A percentile compares a stretch with the other conserved stretches of the same genome.
phyloP scores from a whole-genome alignment of 2,888 invertebrate species.

The Ophion ellenae region DNA sequence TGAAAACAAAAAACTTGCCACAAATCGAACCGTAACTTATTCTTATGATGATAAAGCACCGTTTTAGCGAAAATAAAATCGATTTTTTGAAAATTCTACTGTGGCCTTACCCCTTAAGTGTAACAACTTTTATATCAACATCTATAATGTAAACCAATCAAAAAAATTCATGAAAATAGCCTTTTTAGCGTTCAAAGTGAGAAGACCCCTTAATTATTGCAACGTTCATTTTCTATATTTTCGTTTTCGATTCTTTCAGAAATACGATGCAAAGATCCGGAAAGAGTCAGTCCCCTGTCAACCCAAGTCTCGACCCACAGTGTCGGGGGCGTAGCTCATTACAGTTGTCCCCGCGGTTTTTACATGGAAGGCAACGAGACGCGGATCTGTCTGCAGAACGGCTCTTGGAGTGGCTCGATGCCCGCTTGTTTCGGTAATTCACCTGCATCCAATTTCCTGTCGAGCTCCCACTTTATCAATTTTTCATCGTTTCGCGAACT shows the following conservation, averaged over 20 bases:
- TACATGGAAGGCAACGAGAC: slow-evolving; percentile 92
- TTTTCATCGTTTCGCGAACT: no score
- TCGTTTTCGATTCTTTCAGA: slow-evolving; percentile 83
- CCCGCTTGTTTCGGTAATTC: slow-evolving; percentile 91
- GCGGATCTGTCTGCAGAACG: slow-evolving; percentile 90
- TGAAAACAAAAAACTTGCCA: no score
- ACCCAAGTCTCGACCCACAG: slow-evolving; percentile 87
- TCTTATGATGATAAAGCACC: no score
- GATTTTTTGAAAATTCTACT: no score
- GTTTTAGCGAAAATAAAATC: no score
- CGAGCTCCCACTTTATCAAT: neutral
- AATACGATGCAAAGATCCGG: slow-evolving; percentile 91
- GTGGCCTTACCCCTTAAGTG: no score
- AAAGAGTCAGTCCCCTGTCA: slow-evolving; percentile 85
- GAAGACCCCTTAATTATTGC: neutral
- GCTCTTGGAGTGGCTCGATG: slow-evolving; percentile 92
- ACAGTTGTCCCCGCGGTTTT: slow-evolving; percentile 93
- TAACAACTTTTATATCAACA: no score
- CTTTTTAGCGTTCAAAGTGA: no score
- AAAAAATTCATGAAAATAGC: no score
- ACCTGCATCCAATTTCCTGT: slow-evolving; percentile 75
- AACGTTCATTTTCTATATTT: neutral
- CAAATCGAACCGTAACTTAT: no score
- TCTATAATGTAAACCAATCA: no score
- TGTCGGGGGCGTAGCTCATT: slow-evolving; percentile 92